Evolutionary conservation across 2,888 invertebrate species (phyloP).

Genomic region (Thymelicus sylvestris): DNA sequence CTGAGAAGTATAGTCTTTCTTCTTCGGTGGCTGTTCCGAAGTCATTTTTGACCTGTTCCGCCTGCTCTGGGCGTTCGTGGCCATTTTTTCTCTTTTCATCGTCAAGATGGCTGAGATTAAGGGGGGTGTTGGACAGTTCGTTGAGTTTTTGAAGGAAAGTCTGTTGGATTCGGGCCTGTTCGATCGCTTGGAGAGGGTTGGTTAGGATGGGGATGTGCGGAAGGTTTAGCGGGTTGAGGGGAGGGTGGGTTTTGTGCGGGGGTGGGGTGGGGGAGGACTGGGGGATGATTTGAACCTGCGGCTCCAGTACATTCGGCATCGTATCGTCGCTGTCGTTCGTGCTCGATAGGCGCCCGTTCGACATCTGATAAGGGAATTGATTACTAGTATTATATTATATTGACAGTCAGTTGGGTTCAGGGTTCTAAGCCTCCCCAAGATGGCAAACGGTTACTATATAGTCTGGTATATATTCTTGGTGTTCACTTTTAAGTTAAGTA

Average conservation of each 20-base stretch:
- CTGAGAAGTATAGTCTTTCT: conserved; percentile 72
- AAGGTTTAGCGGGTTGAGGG: conserved; percentile 51
- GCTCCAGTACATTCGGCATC: conserved; percentile 78
- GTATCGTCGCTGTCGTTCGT: conserved; percentile 83
- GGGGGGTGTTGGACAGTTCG: conserved; percentile 75
- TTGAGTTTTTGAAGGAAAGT: conserved; percentile 72
- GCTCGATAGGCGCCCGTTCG: conserved; percentile 79
- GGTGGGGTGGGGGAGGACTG: conserved; percentile 69
- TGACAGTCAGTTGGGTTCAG: too few species aligned
- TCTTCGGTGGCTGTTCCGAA: conserved; percentile 68
- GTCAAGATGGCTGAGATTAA: conserved; percentile 77
- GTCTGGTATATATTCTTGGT: too few species aligned
- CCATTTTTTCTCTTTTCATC: conserved; percentile 63
- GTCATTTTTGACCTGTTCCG: conserved; percentile 62
- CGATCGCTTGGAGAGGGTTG: conserved; percentile 71
- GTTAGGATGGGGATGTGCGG: conserved; percentile 57
- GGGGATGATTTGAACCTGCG: conserved; percentile 76
- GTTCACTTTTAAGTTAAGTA: too few species aligned
- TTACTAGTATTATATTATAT: too few species aligned
- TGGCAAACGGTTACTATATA: too few species aligned
- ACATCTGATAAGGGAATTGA: conserved; percentile 63
- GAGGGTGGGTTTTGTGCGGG: conserved; percentile 53
- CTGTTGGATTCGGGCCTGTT: conserved; percentile 76
- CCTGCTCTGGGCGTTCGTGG: conserved; percentile 55
- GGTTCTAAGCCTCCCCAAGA: too few species aligned